A percentile compares a stretch with the other conserved stretches of the same genome.
Conservation (phyloP, 2,113 vertebrate genomes). For the Urocitellus parryii region DNA sequence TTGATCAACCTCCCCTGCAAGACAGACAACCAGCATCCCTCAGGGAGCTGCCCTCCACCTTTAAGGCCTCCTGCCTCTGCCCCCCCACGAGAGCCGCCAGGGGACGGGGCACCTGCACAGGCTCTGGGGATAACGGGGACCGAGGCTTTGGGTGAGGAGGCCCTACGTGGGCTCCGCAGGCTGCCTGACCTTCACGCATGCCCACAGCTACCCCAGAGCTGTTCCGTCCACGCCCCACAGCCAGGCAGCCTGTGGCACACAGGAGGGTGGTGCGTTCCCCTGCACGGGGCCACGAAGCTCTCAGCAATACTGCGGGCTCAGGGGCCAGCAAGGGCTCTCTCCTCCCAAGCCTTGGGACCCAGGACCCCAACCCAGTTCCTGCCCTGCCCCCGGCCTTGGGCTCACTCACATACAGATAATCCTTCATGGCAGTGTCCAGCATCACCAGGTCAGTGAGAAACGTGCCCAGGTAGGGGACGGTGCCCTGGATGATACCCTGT, state of each 20-base stretch:
- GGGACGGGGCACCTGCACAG: not conserved
- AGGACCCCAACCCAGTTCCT: accelerated
- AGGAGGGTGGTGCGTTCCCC: not conserved
- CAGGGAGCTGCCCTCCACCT: not conserved
- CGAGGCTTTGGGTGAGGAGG: not conserved
- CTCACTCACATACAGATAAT: slow-evolving; percentile 93
- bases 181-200: not conserved
- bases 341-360: not conserved
- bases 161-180: not conserved
- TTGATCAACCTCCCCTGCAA: slow-evolving; percentile 96
- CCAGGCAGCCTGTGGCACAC: not conserved
- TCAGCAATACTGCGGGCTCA: not conserved
- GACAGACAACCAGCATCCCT: not conserved
- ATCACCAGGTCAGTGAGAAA: slow-evolving; percentile 98
- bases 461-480: slow-evolving; percentile 97
- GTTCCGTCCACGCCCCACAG: not conserved
- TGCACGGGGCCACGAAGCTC: not conserved
- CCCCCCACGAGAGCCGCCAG: not conserved
- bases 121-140: not conserved
- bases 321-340: not conserved
- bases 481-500: slow-evolving; percentile 98
- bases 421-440: slow-evolving; percentile 99
- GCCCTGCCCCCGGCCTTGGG: accelerated
- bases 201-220: not conserved
- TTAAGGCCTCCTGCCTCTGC: accelerated